phyloP scores from a whole-genome alignment of 1,140 invertebrate genomes.

The Euwallacea similis region DNA sequence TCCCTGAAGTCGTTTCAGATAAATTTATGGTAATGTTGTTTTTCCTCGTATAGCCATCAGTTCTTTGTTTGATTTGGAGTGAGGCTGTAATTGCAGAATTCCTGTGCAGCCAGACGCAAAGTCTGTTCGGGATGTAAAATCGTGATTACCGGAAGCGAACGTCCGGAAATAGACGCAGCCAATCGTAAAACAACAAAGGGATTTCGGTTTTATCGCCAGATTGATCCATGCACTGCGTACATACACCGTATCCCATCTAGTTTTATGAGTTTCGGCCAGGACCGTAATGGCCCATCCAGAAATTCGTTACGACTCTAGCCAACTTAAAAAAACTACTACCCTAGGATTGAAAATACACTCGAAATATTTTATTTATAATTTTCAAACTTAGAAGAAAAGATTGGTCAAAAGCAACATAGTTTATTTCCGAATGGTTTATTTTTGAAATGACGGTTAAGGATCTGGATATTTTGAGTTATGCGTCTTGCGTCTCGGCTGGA shows the following conservation, averaged over 20 bases:
- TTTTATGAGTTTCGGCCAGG: neutral
- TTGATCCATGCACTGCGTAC: constrained; percentile 10
- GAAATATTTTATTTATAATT: neutral
- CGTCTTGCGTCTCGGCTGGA: neutral
- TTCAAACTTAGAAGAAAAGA: too few species aligned
- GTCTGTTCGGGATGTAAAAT: constrained; percentile 9
- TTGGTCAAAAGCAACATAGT: too few species aligned
- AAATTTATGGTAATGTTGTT: neutral
- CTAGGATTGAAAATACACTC: neutral
- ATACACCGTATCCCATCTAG: neutral
- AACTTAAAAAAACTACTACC: neutral
- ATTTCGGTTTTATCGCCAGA: constrained; percentile 20
- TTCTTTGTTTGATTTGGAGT: neutral
- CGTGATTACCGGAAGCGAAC: constrained; percentile 20
- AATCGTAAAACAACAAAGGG: constrained; percentile 28
- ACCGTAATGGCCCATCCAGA: neutral
- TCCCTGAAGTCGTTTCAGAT: too few species aligned
- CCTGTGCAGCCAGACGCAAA: constrained; percentile 5
- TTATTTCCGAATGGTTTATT: constrained; percentile 1
- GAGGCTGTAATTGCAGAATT: constrained; percentile 14
- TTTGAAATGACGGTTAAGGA: neutral
- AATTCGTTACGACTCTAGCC: neutral
- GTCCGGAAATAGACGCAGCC: constrained; percentile 25
- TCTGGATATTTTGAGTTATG: constrained; percentile 18
- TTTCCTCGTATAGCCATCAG: neutral